These are phyloP conservation scores for Kuschelorhynchus macadamiae DNA, from an alignment of 2,888 invertebrate genomes.

Conservation along the genomic window DNA sequence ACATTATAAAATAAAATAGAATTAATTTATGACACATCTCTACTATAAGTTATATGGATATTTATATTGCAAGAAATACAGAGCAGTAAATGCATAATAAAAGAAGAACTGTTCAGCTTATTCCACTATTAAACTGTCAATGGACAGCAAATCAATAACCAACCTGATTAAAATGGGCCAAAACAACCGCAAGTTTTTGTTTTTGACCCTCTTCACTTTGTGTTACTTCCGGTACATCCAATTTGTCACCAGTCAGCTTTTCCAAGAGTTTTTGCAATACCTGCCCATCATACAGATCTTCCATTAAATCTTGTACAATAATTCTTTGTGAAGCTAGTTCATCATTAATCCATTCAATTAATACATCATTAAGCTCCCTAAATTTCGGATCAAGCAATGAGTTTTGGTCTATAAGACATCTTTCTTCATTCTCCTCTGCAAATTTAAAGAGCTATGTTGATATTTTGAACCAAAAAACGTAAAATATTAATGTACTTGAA, in stretches of 20 bases:
- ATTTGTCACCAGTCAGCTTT: conserved; percentile 87
- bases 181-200: conserved; percentile 91
- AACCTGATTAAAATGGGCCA: conserved; percentile 90
- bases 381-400: conserved; percentile 91
- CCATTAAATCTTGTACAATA: conserved; percentile 95
- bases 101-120: too few species aligned
- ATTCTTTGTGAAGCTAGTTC: conserved; percentile 96
- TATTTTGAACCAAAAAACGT: not conserved
- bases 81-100: too few species aligned
- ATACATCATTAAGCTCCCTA: conserved; percentile 84
- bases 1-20: too few species aligned
- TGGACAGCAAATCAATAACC: too few species aligned
- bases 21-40: too few species aligned
- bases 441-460: conserved; percentile 23
- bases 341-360: conserved; percentile 99
- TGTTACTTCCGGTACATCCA: conserved; percentile 98
- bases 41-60: too few species aligned
- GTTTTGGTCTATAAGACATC: conserved; percentile 93
- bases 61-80: too few species aligned
- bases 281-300: conserved; percentile 98
- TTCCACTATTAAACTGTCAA: too few species aligned
- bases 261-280: conserved; percentile 82
- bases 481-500: not conserved
- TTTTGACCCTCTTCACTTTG: conserved; percentile 98
- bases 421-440: conserved; percentile 95